phyloP scores from a whole-genome alignment of 2,797 vertebrate genomes.

The Diceros bicornis region DNA sequence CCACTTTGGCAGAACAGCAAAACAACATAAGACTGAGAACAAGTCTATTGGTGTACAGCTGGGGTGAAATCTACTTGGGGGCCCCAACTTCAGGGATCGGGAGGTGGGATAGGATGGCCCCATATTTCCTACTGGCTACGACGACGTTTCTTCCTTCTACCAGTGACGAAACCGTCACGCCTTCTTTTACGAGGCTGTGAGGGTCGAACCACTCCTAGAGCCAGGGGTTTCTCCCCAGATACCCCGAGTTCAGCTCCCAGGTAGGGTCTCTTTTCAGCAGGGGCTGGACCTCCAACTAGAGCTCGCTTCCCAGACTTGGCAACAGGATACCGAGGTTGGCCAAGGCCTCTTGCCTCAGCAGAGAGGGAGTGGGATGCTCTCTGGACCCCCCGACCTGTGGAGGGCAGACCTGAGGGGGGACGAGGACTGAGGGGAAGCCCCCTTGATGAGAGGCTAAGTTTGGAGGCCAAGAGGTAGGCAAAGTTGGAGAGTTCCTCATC shows the following conservation, averaged over 20 bases:
- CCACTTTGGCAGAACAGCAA: background rate
- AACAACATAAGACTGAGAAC: background rate
- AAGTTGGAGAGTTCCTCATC: constrained; percentile 84
- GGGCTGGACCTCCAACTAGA: background rate
- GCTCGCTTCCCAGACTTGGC: constrained; percentile 56
- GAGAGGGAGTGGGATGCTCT: background rate
- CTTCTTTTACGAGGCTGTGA: constrained; percentile 78
- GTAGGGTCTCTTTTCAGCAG: constrained; percentile 24
- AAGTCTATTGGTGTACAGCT: background rate
- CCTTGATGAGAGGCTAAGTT: constrained; percentile 79
- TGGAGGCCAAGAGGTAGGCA: constrained; percentile 84
- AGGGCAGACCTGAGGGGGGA: background rate
- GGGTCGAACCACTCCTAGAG: background rate
- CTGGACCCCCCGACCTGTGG: background rate
- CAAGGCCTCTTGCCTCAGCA: background rate
- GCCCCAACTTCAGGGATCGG: background rate
- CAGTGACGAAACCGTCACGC: background rate
- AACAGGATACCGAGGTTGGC: background rate
- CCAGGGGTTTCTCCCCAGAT: constrained; percentile 38
- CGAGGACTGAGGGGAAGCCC: background rate
- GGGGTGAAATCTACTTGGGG: background rate
- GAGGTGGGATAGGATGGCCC: background rate
- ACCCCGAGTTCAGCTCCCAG: background rate
- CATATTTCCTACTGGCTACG: constrained; percentile 72
- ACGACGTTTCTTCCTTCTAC: constrained; percentile 82